Base-by-base conservation (phyloP, 2,113 vertebrate genomes). In the Sturnira hondurensis region DNA sequence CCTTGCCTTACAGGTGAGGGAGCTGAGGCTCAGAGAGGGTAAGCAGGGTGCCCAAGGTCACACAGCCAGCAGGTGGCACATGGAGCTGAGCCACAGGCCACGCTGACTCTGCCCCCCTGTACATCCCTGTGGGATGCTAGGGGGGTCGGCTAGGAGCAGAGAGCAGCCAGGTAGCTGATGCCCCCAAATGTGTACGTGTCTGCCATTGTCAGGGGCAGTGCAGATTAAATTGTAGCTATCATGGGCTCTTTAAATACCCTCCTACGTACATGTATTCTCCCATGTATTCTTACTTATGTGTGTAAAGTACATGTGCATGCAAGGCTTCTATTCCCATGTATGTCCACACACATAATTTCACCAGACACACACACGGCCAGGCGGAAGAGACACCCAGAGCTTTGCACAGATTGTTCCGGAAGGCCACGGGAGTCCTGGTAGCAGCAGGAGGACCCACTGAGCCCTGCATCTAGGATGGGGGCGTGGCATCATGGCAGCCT, bases 21-120 rank as follows among this genome's bases (percentile, higher is more conserved):
- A 43, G 10, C 68, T 56, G 81, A 65, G 81, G 58, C 36, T 94
- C 95, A 95, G 95, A 97, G 94, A 96, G 33, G 83, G 61, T 63
- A 15, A 92, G 89, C 58, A 63, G 36, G 24, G 38, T 63, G 26
- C 54, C 63, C 17, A 16, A 4, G 54, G 78, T 78, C 70, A 87
- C 20, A 87, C 87, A 95, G 84, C 70, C 67, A 71, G 17, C 47
- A 61, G n/a, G 52, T 50, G 31, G 33, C 5, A 14, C 38, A 91
- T 1, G 0, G 4, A 9, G 17, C 38, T 58, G 16, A 54, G 73
- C n/a, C 24, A 0, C 36, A n/a, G 47, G 36, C 45, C 7, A 15
- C 41, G 22, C 10, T 43, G 5, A 14, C 26, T 26, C 47, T 24
- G 22, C 24, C 26, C 65, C 5, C 1, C 20, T 31, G 41, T 56